Percentiles rank a stretch among this genome's conserved stretches.
Evolutionary conservation across 2,797 vertebrate genomes (phyloP).

Genomic region (Coendou prehensilis): DNA sequence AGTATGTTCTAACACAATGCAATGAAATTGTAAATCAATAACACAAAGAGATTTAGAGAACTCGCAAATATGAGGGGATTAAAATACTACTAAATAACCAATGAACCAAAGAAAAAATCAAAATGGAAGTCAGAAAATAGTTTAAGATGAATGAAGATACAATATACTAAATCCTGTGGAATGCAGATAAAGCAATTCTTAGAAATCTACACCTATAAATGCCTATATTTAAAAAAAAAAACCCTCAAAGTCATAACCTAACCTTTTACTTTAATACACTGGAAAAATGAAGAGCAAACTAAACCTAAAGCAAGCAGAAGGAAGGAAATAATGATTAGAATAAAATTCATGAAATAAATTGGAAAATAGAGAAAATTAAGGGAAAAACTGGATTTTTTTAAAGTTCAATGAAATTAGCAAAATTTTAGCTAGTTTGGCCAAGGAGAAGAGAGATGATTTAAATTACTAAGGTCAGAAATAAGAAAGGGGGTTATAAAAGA

Average conservation of each 20-base stretch:
- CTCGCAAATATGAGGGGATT: not conserved
- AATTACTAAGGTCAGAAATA: slow-evolving; percentile 14
- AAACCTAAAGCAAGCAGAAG: not conserved
- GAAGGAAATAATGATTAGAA: not conserved
- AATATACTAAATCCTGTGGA: not conserved
- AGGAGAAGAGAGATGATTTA: not conserved
- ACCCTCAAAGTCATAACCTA: not conserved
- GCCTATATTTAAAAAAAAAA: not conserved
- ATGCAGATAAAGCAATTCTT: not conserved
- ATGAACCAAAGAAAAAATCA: not conserved
- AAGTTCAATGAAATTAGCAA: slow-evolving; percentile 14
- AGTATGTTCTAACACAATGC: not conserved
- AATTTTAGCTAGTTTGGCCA: not conserved
- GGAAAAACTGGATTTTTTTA: not conserved
- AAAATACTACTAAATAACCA: not conserved
- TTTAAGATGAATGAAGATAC: not conserved
- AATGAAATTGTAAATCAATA: slow-evolving; percentile 30
- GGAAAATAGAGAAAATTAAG: slow-evolving; percentile 28
- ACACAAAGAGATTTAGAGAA: not conserved
- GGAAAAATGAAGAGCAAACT: not conserved
- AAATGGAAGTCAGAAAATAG: not conserved
- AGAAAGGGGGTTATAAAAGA: not conserved
- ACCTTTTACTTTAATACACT: not conserved
- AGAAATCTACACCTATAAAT: not conserved
- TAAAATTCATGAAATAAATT: slow-evolving; percentile 33